Percentiles rank a stretch among this genome's conserved stretches.
Evolutionary conservation across 2,888 invertebrate genomes (phyloP).

Genomic region (Papilio demoleus): DNA sequence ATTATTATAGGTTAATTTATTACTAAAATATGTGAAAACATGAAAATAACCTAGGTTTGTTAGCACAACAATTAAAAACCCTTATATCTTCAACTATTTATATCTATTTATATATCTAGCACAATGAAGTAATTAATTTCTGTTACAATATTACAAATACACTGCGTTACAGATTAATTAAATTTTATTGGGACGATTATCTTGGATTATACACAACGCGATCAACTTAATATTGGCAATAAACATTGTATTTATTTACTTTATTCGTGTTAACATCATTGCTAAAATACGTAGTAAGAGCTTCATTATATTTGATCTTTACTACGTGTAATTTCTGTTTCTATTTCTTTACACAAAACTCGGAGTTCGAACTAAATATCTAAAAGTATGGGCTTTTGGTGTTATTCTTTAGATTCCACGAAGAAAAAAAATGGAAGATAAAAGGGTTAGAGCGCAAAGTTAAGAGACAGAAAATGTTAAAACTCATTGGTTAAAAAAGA

Average conservation of each 20-base stretch:
- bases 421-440: too few species aligned
- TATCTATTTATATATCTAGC: background rate
- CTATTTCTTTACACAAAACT: too few species aligned
- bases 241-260: background rate
- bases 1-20: background rate
- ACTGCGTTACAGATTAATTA: background rate
- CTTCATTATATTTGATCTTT: background rate
- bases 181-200: slow-evolving; percentile 9
- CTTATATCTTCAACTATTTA: too few species aligned
- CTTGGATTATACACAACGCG: background rate
- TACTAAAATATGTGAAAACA: too few species aligned
- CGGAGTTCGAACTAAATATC: too few species aligned
- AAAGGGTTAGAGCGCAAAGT: too few species aligned
- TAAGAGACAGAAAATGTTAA: too few species aligned
- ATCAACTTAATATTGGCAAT: slow-evolving; percentile 4
- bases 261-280: background rate
- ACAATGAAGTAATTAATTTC: background rate
- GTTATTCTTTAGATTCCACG: too few species aligned
- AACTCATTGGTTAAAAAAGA: too few species aligned
- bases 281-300: background rate
- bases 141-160: background rate
- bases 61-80: too few species aligned
- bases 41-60: too few species aligned
- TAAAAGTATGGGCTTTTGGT: too few species aligned
- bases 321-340: background rate